Conservation (phyloP, 2,113 vertebrate genomes). For the Mungos mungo region DNA sequence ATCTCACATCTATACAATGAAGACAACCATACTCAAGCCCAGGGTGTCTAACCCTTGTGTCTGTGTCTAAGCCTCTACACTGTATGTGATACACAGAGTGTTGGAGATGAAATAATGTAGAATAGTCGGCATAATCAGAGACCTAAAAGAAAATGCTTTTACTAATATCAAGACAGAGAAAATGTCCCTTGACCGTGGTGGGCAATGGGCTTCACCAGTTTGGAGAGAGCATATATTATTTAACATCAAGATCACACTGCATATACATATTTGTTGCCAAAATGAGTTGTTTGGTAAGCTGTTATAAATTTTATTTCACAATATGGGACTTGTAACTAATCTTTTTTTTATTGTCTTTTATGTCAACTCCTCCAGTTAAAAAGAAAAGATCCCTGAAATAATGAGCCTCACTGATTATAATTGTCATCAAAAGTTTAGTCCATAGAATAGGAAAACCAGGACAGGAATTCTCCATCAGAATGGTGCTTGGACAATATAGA, state of each 20-base stretch:
- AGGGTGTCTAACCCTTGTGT: background rate
- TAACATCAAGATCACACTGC: background rate
- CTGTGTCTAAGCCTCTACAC: background rate
- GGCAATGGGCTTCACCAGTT: background rate
- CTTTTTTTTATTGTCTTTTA: background rate
- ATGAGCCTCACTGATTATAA: background rate
- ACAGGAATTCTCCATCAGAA: background rate
- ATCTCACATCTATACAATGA: background rate
- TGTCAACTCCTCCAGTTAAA: background rate
- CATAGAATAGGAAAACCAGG: background rate
- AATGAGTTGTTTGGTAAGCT: background rate
- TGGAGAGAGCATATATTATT: background rate
- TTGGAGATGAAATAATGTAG: background rate
- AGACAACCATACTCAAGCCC: no score
- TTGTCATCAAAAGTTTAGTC: background rate
- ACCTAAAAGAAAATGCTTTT: background rate
- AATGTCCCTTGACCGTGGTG: background rate
- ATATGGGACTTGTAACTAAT: background rate
- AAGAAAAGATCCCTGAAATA: background rate
- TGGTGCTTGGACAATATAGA: background rate
- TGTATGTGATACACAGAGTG: background rate
- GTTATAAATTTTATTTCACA: background rate
- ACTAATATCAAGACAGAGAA: background rate
- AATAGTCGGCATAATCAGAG: background rate
- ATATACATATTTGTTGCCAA: background rate